Base-by-base conservation (phyloP, 2,113 vertebrate genomes). In the Tyto alba region DNA sequence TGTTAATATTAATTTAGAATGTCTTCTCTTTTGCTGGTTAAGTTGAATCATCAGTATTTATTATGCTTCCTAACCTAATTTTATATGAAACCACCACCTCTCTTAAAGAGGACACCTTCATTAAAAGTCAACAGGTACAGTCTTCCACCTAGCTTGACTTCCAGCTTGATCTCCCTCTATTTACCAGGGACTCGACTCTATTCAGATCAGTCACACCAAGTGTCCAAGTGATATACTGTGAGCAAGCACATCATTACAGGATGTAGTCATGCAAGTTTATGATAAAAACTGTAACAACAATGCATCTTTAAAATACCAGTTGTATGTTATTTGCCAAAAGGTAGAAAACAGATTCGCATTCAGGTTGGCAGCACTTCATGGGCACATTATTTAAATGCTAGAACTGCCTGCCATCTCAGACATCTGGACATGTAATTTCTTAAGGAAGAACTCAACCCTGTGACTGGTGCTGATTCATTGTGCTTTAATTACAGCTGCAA, bases 351-450 rank as follows among this genome's bases (percentile, higher is more conserved):
- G 89, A 77, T 92, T 92, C 0, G 7, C 88, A 86, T 92, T 93
- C 90, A 81, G 91, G 82, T 57, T 93, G 67, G 93, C 1, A 7
- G 91, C 88, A 68, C 71, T 96, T 95, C 80, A 69, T 12, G 8
- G 74, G 77, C 40, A 80, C 85, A 40, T 89, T 87, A 96, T 96
- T 97, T 78, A 96, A 95, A 92, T 75, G 89, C 92, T 79, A 83
- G 82, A 88, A 62, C 78, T 92, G 91, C 86, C 75, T 95, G 91
- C 82, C 95, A 94, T 91, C 93, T 90, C 82, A 53, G 67, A 96
- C 95, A 97, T 94, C 92, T 91, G 89, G 94, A 91, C 92, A n/a
- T 81, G 84, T 80, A 94, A 94, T 45, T 52, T 95, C 95, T 96
- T 94, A 90, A 96, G 90, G 66, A 95, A 95, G 77, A 91, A 87